These are phyloP conservation scores for Rhadinocentrus ornatus DNA, from an alignment of 2,797 vertebrate genomes.

Conservation along the genomic window DNA sequence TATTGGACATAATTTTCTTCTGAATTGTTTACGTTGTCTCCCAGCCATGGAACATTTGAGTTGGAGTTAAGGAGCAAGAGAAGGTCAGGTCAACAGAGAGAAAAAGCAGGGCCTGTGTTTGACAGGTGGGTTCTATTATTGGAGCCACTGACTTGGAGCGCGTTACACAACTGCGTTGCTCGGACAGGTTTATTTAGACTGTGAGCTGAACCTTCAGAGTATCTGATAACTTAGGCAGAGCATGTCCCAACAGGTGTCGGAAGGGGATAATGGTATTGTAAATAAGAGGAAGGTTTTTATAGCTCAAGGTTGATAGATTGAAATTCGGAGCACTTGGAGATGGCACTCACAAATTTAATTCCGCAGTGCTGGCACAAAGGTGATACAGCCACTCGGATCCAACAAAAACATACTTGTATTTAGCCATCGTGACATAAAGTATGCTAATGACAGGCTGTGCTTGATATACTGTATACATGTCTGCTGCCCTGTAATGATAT, in stretches of 20 bases:
- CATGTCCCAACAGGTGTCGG: conserved; percentile 75
- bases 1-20: conserved; percentile 60
- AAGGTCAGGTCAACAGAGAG: conserved; percentile 69
- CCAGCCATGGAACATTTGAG: conserved; percentile 62
- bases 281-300: conserved; percentile 64
- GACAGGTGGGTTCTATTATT: conserved; percentile 83
- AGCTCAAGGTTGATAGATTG: conserved; percentile 66
- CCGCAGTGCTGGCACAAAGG: conserved; percentile 46
- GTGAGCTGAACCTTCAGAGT: conserved; percentile 58
- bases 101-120: conserved; percentile 75
- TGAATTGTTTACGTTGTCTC: conserved; percentile 60
- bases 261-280: conserved; percentile 65
- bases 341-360: conserved; percentile 47
- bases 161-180: conserved; percentile 76
- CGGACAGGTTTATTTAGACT: conserved; percentile 71
- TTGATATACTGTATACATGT: conserved; percentile 89
- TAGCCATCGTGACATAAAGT: conserved; percentile 72
- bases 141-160: conserved; percentile 69
- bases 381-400: conserved; percentile 47
- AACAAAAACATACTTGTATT: conserved; percentile 66
- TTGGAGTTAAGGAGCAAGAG: conserved; percentile 57
- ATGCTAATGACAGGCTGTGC: conserved; percentile 88
- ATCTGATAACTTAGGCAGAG: conserved; percentile 72
- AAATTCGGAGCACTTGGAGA: conserved; percentile 41
- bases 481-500: conserved; percentile 90